A percentile compares a stretch with the other conserved stretches of the same genome.
phyloP scores from a whole-genome alignment of 2,888 invertebrate species.

The Agrotis exclamationis region DNA sequence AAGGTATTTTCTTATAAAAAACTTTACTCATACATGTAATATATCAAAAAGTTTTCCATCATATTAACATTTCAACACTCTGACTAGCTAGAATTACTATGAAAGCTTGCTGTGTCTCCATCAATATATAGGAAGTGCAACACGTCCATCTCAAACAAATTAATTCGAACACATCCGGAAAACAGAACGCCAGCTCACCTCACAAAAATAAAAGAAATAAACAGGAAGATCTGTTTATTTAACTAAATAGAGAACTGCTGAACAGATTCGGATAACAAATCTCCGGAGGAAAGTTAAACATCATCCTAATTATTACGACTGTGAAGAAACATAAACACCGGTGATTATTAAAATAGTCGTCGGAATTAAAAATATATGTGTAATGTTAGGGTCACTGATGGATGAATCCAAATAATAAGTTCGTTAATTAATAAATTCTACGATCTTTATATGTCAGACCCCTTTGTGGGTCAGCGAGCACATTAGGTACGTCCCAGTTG shows the following conservation, averaged over 20 bases:
- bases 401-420: slow-evolving; percentile 11
- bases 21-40: not conserved
- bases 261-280: slow-evolving; percentile 39
- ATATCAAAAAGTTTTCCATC: not conserved
- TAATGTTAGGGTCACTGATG: slow-evolving; percentile 29
- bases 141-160: slow-evolving; percentile 15
- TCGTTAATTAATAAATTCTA: slow-evolving; percentile 30
- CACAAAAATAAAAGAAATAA: slow-evolving; percentile 53
- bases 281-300: slow-evolving; percentile 53
- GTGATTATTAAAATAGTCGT: slow-evolving; percentile 51
- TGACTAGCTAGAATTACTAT: not conserved
- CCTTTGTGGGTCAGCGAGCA: slow-evolving; percentile 40
- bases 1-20: not conserved
- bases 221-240: slow-evolving; percentile 59
- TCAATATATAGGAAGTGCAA: slow-evolving; percentile 10
- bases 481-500: slow-evolving; percentile 40
- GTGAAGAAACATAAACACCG: slow-evolving; percentile 55
- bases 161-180: slow-evolving; percentile 46
- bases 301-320: slow-evolving; percentile 55
- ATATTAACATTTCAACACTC: too few species aligned
- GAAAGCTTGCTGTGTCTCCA: not conserved
- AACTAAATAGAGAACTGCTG: slow-evolving; percentile 51
- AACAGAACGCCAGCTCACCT: slow-evolving; percentile 21
- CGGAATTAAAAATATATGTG: slow-evolving; percentile 38
- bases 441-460: slow-evolving; percentile 46